Conservation (phyloP, 2,113 vertebrate species). For the Thinocorus orbignyianus region DNA sequence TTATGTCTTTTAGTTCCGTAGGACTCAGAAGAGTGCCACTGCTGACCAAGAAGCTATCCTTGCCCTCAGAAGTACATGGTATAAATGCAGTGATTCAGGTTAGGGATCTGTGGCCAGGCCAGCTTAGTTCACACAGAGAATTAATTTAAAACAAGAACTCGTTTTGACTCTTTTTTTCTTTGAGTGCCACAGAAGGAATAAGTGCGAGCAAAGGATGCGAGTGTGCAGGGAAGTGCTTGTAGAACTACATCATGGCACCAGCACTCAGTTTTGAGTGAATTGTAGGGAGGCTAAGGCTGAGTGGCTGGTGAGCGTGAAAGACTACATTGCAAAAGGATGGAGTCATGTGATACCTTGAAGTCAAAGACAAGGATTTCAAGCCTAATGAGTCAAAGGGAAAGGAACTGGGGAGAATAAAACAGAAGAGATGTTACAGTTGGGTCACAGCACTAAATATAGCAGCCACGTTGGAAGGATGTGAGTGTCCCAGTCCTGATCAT, state of each 20-base stretch:
- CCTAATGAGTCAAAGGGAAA: conserved; percentile 1
- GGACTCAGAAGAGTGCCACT: background rate
- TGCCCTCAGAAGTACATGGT: accelerated
- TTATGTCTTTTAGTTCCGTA: background rate
- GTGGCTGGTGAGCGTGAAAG: background rate
- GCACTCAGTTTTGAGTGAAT: accelerated
- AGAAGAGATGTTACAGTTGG: background rate
- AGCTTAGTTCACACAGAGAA: background rate
- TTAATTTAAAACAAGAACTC: background rate
- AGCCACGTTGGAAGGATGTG: background rate
- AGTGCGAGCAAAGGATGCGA: background rate
- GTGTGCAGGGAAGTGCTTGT: background rate
- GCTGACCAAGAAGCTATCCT: accelerated
- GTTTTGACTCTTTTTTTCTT: background rate
- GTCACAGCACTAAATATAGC: background rate
- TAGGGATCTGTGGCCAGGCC: background rate
- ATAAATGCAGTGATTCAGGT: background rate
- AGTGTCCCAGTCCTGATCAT: background rate
- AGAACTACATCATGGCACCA: background rate
- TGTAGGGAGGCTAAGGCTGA: background rate
- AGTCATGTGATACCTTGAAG: background rate
- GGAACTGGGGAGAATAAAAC: background rate
- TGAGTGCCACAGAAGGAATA: background rate
- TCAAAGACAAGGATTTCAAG: background rate
- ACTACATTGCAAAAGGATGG: background rate